These are phyloP conservation scores for Volucella inanis DNA, from an alignment of 2,888 invertebrate species.

Conservation along the genomic window DNA sequence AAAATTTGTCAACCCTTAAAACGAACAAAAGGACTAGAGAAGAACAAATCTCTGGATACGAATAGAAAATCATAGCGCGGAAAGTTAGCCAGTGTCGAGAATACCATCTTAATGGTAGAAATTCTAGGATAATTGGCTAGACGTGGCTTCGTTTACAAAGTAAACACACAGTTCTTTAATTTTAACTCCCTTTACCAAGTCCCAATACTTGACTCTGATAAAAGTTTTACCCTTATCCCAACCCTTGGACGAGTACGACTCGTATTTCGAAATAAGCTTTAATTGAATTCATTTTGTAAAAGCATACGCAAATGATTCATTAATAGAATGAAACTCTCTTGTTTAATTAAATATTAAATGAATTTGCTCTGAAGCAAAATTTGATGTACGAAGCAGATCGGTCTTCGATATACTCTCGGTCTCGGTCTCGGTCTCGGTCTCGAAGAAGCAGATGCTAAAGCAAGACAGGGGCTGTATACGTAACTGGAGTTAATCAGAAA, in stretches of 20 bases:
- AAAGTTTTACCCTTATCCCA: no score
- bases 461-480: neutral
- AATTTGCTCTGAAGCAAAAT: slow-evolving; percentile 19
- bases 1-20: no score
- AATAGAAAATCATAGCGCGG: neutral
- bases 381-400: neutral
- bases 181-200: neutral
- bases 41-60: neutral
- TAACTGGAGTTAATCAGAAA: neutral
- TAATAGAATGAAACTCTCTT: slow-evolving; percentile 37
- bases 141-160: slow-evolving; percentile 1
- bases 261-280: slow-evolving; percentile 23
- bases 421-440: no score
- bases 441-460: no score
- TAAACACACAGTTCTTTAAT: neutral
- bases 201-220: neutral
- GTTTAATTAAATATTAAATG: slow-evolving; percentile 60
- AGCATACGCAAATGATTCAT: slow-evolving; percentile 51
- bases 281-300: slow-evolving; percentile 45
- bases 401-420: neutral
- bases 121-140: neutral
- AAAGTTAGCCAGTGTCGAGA: neutral
- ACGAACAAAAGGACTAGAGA: no score
- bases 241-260: no score
- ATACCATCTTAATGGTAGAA: neutral